Evolutionary conservation across 2,888 invertebrate species (phyloP).

Genomic region (Pseudeuparius sepicola): DNA sequence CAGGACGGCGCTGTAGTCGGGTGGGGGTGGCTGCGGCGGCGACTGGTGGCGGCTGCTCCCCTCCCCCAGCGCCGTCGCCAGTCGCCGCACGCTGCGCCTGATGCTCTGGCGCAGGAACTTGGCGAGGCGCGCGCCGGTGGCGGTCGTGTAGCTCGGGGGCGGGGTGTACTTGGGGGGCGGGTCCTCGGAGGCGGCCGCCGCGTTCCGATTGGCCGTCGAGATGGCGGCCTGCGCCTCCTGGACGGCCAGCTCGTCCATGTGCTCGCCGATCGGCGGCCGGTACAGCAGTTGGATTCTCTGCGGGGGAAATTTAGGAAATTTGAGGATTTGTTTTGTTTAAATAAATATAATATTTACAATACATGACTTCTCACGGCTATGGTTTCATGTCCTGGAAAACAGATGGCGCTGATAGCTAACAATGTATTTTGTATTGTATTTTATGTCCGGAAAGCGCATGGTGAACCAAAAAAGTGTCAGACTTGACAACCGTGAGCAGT

Average conservation of each 20-base stretch:
- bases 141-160: constrained; percentile 86
- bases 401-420: no score
- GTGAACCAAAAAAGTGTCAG: no score
- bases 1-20: constrained; percentile 52
- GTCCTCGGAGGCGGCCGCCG: constrained; percentile 47
- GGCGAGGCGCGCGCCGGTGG: constrained; percentile 75
- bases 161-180: constrained; percentile 91
- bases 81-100: constrained; percentile 64
- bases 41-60: constrained; percentile 29
- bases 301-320: constrained; percentile 25
- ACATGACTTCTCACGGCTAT: no score
- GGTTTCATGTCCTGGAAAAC: no score
- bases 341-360: constrained; percentile 2
- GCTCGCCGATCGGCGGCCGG: constrained; percentile 55
- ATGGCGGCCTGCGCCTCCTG: constrained; percentile 31
- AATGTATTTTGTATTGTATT: no score
- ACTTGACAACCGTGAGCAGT: no score
- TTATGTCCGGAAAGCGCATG: no score
- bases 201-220: constrained; percentile 25
- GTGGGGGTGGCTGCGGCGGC: constrained; percentile 43
- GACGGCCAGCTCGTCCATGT: constrained; percentile 38
- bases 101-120: constrained; percentile 67
- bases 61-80: constrained; percentile 46
- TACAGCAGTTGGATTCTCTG: constrained; percentile 78
- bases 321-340: not conserved